phyloP scores from a whole-genome alignment of 2,113 vertebrate genomes.

The Coreoperca whiteheadi region DNA sequence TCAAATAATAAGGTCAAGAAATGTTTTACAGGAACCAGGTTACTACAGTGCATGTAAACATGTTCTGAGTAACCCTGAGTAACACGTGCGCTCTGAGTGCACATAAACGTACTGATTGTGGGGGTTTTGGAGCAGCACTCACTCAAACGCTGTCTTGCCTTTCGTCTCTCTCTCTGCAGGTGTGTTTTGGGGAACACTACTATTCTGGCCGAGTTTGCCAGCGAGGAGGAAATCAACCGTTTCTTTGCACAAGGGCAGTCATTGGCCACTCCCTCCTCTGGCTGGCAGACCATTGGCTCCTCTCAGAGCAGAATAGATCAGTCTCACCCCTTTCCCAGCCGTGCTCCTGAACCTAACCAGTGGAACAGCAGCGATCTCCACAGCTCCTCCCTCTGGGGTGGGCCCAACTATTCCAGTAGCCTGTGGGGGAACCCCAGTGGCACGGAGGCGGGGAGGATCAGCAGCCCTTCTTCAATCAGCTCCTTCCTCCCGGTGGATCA shows the following conservation, averaged over 20 bases:
- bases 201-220: slow-evolving; percentile 99
- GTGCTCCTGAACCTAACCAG: slow-evolving; percentile 92
- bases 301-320: slow-evolving; percentile 94
- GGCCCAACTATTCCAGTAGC: slow-evolving; percentile 97
- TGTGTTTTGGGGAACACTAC: slow-evolving; percentile 99
- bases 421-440: slow-evolving; percentile 94
- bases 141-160: background rate
- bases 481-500: slow-evolving; percentile 99
- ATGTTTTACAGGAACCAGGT: background rate
- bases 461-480: slow-evolving; percentile 95
- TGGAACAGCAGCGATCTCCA: slow-evolving; percentile 97
- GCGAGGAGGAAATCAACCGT: slow-evolving; percentile 99
- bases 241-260: slow-evolving; percentile 99
- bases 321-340: slow-evolving; percentile 93
- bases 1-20: background rate
- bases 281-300: slow-evolving; percentile 96
- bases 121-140: background rate
- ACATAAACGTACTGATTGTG: background rate
- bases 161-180: slow-evolving; percentile 80
- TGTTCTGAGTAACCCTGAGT: background rate
- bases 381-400: slow-evolving; percentile 96
- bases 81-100: background rate
- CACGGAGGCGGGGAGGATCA: slow-evolving; percentile 90
- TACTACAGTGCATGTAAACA: background rate
- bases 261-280: slow-evolving; percentile 91